These are phyloP conservation scores for Carpatolechia fugitivella DNA, from an alignment of 2,888 invertebrate species.

Conservation along the genomic window DNA sequence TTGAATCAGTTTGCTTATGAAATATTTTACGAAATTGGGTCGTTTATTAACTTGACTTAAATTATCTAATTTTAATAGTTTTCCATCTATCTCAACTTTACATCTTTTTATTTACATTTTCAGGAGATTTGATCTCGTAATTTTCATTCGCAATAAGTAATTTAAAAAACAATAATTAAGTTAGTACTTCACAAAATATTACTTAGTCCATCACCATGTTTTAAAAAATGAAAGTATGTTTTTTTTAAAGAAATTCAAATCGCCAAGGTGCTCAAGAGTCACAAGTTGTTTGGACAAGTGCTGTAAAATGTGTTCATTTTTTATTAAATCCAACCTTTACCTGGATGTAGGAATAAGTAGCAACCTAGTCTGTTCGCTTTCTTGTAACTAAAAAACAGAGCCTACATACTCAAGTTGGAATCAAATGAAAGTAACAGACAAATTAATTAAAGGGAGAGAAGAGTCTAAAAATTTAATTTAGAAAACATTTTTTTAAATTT, in stretches of 20 bases:
- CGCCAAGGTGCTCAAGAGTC: slow-evolving; percentile 13
- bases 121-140: not conserved
- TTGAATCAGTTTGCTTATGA: not conserved
- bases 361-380: slow-evolving; percentile 8
- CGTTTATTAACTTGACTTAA: not conserved
- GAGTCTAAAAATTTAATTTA: too few relatives aligned
- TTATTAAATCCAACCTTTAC: slow-evolving; percentile 9
- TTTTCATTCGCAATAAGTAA: not conserved
- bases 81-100: not conserved
- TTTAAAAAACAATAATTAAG: not conserved
- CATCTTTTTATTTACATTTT: not conserved
- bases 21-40: not conserved
- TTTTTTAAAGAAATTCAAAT: not conserved
- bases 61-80: not conserved
- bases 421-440: too few relatives aligned
- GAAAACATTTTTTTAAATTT: too few relatives aligned
- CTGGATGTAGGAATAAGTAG: slow-evolving; percentile 16
- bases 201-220: too few relatives aligned
- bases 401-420: too few relatives aligned
- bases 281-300: slow-evolving; percentile 11
- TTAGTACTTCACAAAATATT: not conserved
- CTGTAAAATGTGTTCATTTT: slow-evolving; percentile 19
- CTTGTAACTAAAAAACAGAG: slow-evolving; percentile 5
- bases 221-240: not conserved
- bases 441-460: too few relatives aligned